A percentile compares a stretch with the other conserved stretches of the same genome.
Evolutionary conservation across 2,797 vertebrate genomes (phyloP).

Genomic region (Semotilus atromaculatus): DNA sequence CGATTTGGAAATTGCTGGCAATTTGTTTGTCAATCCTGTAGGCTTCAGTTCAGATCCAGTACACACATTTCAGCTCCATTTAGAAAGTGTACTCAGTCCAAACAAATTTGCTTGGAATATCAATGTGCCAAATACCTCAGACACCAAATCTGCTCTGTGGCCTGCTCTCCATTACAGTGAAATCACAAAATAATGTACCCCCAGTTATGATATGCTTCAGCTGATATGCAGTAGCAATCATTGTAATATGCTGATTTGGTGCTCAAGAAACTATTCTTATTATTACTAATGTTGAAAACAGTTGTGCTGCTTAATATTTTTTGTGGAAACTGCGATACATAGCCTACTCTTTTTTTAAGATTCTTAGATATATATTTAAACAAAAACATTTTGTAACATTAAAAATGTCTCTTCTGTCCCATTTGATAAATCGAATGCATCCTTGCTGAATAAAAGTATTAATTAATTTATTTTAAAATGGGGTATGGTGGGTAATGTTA

Average conservation of each 20-base stretch:
- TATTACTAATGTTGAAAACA: not conserved
- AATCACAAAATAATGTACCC: not conserved
- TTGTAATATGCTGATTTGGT: not conserved
- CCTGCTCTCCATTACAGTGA: not conserved
- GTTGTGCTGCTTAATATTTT: not conserved
- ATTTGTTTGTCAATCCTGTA: conserved; percentile 6
- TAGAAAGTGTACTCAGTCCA: not conserved
- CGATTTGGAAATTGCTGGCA: not conserved
- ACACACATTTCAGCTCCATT: not conserved
- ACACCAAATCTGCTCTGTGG: not conserved
- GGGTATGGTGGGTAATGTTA: not conserved
- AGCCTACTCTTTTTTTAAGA: not conserved
- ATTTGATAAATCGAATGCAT: not conserved
- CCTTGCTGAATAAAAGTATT: not conserved
- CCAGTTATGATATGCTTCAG: not conserved
- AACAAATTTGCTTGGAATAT: not conserved
- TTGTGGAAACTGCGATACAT: not conserved
- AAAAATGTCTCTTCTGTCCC: not conserved
- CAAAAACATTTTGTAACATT: too few species aligned
- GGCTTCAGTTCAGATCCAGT: not conserved
- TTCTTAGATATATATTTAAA: not conserved
- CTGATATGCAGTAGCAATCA: not conserved
- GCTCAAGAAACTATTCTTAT: not conserved
- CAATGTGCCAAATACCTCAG: not conserved
- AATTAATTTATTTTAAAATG: not conserved